Conservation (phyloP, 2,888 invertebrate genomes). For the Gisinianus flammeolus region DNA sequence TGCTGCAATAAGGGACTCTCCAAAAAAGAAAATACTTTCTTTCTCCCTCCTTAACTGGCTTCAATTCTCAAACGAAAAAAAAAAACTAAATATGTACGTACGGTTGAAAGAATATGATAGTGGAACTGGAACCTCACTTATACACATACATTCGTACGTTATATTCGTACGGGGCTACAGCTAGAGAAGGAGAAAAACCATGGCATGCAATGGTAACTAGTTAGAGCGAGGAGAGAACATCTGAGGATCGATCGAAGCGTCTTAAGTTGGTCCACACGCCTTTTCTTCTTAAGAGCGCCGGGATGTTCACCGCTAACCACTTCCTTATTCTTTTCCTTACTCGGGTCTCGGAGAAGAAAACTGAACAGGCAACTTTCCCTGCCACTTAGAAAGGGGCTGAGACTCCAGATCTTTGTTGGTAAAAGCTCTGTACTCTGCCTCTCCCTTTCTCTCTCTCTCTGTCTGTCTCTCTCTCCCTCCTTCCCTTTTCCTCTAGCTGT, state of each 20-base stretch:
- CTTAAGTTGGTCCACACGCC: conserved; percentile 35
- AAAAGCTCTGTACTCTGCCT: background rate
- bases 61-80: background rate
- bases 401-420: background rate
- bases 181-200: background rate
- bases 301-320: conserved; percentile 39
- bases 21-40: too few relatives aligned
- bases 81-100: background rate
- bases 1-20: too few relatives aligned
- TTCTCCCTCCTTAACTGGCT: background rate
- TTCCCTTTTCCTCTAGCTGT: background rate
- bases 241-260: conserved; percentile 32
- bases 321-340: conserved; percentile 32
- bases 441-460: background rate
- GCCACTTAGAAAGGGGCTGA: background rate
- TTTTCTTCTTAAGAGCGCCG: conserved; percentile 26
- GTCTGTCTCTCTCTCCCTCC: background rate
- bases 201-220: background rate
- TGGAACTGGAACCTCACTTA: background rate
- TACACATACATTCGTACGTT: background rate
- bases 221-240: conserved; percentile 21
- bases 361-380: background rate
- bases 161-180: conserved; percentile 1
- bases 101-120: too few relatives aligned
- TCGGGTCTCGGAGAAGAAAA: background rate